Evolutionary conservation across 2,888 invertebrate species (phyloP), one percentile per base, ranked within the genome.

Genomic region (Papilio gigon): DNA sequence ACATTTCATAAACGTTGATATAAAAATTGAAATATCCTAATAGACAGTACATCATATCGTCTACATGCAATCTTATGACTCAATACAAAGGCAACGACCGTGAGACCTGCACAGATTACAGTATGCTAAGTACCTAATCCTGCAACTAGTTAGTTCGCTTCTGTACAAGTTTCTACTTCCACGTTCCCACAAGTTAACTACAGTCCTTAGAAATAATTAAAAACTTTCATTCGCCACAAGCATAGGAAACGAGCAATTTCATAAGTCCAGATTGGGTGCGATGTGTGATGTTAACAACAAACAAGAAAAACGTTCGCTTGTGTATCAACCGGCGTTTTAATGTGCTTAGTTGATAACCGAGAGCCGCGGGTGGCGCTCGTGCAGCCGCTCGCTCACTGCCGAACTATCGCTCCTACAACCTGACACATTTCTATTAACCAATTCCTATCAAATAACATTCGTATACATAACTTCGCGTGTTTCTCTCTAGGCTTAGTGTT

Each of bases 311-410:
- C 78, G 76, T 76, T 76, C 78, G 74, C 72, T 79, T 77, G 77
- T 79, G 78, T 80, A 81, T 44, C 61, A 79, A 81, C 83, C 85
- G 83, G 84, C 84, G 82, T 84, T 87, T 84, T 85, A 85, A 83
- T 86, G 83, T 84, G 85, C 82, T 90, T 89, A 90, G 90, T 90
- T 90, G 89, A 89, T 90, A 90, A 87, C 80, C 83, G 84, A 75
- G 80, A 74, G 78, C 78, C 85, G 88, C 75, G 83, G 85, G 85
- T 81, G 82, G 73, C 85, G 84, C 88, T 79, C 83, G 90, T 84
- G 84, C 82, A 72, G 68, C 74, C 76, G 78, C 82, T 77, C 78
- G 77, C 76, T 71, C 73, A 77, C 68, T 12, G 70, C 62, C 71
- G 44, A 62, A 73, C 76, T 47, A 61, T 61, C 33, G 25, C 53